A percentile compares a stretch with the other conserved stretches of the same genome.
Evolutionary conservation across 2,113 vertebrate species (phyloP).

Genomic region (Geococcyx californianus): DNA sequence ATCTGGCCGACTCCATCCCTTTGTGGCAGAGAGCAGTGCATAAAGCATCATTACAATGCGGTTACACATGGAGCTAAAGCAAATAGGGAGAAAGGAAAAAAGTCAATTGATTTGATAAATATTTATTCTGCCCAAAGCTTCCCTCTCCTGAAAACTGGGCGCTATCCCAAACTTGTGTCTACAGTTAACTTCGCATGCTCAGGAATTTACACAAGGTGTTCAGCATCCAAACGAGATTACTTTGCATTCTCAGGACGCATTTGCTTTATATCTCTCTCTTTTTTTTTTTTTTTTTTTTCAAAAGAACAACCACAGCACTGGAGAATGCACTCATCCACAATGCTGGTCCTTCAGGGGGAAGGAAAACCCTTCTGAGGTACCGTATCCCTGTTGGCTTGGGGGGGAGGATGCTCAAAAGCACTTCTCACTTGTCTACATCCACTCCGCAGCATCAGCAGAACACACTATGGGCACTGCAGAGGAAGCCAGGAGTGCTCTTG

Average conservation of each 20-base stretch:
- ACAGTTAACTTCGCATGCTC: background rate
- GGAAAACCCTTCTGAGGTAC: background rate
- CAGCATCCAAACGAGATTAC: slow-evolving; percentile 39
- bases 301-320: background rate
- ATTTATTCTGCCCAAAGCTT: slow-evolving; percentile 53
- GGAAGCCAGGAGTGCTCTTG: background rate
- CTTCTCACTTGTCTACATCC: background rate
- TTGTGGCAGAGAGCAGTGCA: background rate
- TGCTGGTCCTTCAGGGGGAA: background rate
- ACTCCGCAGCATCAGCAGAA: background rate
- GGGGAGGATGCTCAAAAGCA: background rate
- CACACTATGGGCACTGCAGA: background rate
- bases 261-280: background rate
- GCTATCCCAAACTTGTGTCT: background rate
- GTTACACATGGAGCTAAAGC: background rate
- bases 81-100: slow-evolving; percentile 13
- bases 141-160: slow-evolving; percentile 29
- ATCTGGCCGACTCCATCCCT: background rate
- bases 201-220: slow-evolving; percentile 32
- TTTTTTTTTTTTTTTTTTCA: background rate
- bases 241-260: background rate
- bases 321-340: background rate
- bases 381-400: background rate
- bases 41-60: background rate
- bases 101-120: slow-evolving; percentile 50